phyloP scores from a whole-genome alignment of 2,797 vertebrate genomes.

The Gobio occitaniae region DNA sequence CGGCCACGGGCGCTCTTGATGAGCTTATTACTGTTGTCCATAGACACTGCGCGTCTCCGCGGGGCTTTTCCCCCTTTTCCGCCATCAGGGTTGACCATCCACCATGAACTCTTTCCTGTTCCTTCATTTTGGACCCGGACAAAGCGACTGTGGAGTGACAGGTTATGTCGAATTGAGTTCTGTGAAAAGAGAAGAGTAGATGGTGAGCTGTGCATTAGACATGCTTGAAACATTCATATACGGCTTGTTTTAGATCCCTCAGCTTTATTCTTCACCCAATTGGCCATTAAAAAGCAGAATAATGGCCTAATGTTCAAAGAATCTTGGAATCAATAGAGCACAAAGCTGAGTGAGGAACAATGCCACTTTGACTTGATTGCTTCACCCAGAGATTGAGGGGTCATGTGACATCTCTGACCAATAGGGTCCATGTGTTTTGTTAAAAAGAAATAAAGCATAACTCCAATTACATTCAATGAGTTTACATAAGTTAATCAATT shows the following conservation, averaged over 20 bases:
- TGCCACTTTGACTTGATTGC: neutral
- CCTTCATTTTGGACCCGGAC: constrained; percentile 98
- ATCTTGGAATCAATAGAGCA: constrained; percentile 8
- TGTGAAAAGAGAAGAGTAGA: constrained; percentile 67
- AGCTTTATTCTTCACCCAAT: neutral
- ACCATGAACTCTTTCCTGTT: constrained; percentile 98
- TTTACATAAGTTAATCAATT: neutral
- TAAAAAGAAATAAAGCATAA: neutral
- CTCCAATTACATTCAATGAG: neutral
- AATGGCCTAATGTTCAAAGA: neutral
- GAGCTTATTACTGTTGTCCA: constrained; percentile 99
- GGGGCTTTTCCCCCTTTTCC: constrained; percentile 96
- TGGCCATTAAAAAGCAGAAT: neutral
- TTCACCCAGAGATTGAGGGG: neutral
- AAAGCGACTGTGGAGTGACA: constrained; percentile 96
- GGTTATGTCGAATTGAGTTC: constrained; percentile 98
- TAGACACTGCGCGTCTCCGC: constrained; percentile 91
- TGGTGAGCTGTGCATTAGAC: neutral
- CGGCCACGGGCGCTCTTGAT: constrained; percentile 93
- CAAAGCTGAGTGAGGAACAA: constrained; percentile 4
- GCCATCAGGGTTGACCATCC: constrained; percentile 98
- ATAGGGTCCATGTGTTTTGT: neutral
- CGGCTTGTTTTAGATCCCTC: neutral
- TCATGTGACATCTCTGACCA: neutral
- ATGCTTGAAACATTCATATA: neutral